phyloP scores from a whole-genome alignment of 2,888 invertebrate species.

The Hemistola chrysoprasaria region DNA sequence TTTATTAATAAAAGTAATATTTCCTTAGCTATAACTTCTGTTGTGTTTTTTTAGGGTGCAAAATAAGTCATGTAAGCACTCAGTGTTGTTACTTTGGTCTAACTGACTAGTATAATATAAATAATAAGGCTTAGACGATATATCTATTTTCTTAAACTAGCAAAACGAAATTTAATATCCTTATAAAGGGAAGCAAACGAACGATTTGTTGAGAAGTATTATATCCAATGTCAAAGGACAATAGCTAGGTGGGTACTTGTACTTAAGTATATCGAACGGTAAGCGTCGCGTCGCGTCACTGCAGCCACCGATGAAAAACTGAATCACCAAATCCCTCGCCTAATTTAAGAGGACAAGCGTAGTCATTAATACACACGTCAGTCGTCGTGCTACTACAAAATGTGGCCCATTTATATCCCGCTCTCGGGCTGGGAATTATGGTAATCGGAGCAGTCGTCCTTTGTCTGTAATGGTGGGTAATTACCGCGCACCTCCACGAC shows the following conservation, averaged over 20 bases:
- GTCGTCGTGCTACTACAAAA: slow-evolving; percentile 79
- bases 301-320: slow-evolving; percentile 69
- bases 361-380: slow-evolving; percentile 82
- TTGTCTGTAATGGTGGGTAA: slow-evolving; percentile 81
- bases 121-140: no score
- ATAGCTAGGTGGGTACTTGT: no score
- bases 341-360: slow-evolving; percentile 80
- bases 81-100: no score
- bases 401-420: slow-evolving; percentile 78
- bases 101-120: no score
- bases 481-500: slow-evolving; percentile 72
- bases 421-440: slow-evolving; percentile 78
- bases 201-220: slow-evolving; percentile 38
- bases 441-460: slow-evolving; percentile 80
- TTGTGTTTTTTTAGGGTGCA: background rate
- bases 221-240: slow-evolving; percentile 35
- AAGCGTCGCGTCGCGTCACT: background rate
- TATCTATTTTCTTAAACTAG: no score
- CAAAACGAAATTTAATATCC: slow-evolving; percentile 19
- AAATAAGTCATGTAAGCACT: no score
- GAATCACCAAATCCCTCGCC: slow-evolving; percentile 77
- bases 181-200: slow-evolving; percentile 21
- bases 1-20: slow-evolving; percentile 19
- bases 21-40: slow-evolving; percentile 1
- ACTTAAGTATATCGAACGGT: slow-evolving; percentile 33